These are phyloP conservation scores for Zaprionus capensis DNA, from an alignment of 1,140 invertebrate genomes.

Conservation along the genomic window DNA sequence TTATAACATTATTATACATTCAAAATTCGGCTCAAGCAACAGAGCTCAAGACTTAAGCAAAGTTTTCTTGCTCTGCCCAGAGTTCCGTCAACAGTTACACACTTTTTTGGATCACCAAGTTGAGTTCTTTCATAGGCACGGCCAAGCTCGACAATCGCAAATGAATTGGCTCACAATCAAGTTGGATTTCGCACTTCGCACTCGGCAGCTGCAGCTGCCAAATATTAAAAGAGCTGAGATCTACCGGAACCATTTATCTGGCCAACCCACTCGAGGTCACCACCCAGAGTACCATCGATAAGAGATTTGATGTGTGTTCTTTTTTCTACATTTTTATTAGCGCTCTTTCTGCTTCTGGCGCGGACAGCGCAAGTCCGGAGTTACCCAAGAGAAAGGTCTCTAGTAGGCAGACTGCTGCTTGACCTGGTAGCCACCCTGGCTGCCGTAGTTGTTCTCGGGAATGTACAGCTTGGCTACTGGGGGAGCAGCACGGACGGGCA, in stretches of 20 bases:
- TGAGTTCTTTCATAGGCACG: conserved; percentile 5
- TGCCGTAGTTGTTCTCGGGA: conserved; percentile 66
- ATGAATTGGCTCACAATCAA: conserved; percentile 7
- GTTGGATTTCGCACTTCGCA: conserved; percentile 4
- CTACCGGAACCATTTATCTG: conserved; percentile 52
- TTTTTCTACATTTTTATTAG: conserved; percentile 32
- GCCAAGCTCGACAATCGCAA: conserved; percentile 12
- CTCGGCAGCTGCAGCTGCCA: conserved; percentile 9
- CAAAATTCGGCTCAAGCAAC: background rate
- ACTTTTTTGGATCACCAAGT: background rate
- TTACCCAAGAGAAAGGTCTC: conserved; percentile 3
- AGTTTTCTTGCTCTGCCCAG: background rate
- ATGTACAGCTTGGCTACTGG: conserved; percentile 72
- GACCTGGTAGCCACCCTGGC: conserved; percentile 30
- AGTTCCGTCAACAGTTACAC: background rate
- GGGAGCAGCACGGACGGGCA: conserved; percentile 60
- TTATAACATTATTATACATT: background rate
- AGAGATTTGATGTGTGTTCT: conserved; percentile 1
- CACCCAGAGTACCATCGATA: conserved; percentile 6
- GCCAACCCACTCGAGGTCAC: background rate
- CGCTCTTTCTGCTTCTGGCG: conserved; percentile 5
- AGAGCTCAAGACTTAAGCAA: background rate
- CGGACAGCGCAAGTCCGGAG: conserved; percentile 13
- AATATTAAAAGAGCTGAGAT: background rate
- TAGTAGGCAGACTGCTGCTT: conserved; percentile 40